Conservation (phyloP, 2,113 vertebrate genomes). For the Pristiophorus japonicus region DNA sequence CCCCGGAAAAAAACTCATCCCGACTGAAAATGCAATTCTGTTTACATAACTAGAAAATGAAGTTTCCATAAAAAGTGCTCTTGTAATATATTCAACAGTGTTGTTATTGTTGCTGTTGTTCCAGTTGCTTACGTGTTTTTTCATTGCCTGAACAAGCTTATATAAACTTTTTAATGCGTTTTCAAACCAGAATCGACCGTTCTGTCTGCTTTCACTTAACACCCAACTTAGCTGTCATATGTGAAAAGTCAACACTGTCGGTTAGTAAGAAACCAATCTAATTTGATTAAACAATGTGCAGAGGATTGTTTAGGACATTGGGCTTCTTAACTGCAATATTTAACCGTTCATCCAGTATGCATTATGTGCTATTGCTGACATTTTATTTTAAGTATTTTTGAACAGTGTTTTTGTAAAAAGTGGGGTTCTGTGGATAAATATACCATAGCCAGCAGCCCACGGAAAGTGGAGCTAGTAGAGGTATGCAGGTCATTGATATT, state of each 20-base stretch:
- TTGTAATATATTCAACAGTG: background rate
- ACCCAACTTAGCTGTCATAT: background rate
- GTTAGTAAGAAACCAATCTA: background rate
- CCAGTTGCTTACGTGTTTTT: background rate
- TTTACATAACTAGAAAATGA: background rate
- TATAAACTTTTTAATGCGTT: background rate
- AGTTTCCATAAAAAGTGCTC: background rate
- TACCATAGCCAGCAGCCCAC: background rate
- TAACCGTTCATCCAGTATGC: background rate
- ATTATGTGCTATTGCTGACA: background rate
- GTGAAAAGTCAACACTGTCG: background rate
- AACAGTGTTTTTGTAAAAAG: background rate
- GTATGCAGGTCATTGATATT: background rate
- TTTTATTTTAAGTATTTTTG: background rate
- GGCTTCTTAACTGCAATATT: background rate
- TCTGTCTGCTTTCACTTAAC: background rate
- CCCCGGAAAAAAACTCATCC: background rate
- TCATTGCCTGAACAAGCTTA: background rate
- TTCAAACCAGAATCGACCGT: background rate
- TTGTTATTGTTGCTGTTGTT: slow-evolving; percentile 23
- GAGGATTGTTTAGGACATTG: background rate
- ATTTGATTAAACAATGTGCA: background rate
- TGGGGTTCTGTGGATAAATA: background rate
- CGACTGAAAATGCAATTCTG: background rate
- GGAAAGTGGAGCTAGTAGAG: background rate